Base-by-base conservation (phyloP, 1,140 invertebrate species). In the Lepidurus arcticus region DNA sequence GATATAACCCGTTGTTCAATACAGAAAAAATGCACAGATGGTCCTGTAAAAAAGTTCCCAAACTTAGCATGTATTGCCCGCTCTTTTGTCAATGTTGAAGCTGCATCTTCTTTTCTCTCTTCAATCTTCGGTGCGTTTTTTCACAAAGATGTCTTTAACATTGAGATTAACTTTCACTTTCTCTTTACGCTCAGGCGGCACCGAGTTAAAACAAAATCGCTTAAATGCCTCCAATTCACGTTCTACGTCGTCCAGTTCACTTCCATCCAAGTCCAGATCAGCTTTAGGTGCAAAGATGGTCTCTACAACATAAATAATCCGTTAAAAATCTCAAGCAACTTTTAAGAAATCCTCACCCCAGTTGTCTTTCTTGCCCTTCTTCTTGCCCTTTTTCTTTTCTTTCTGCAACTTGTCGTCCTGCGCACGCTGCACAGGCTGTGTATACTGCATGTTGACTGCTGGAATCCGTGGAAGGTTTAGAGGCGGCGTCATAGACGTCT, bases 221-320 rank as follows among this genome's bases (percentile, higher is more conserved):
- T 93, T 93, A 84, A 93, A 93, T 65, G 90, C 91, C 84, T 93
- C 92, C 80, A 93, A 83, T 84, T 93, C 91, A 65, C 90, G 85
- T 81, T 93, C 92, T 73, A 88, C 89, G 80, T 92, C 91, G 85
- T 92, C 92, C 84, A 92, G 87, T 81, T 92, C 91, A 21, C 89
- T 90, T 83, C 91, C 89, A 84, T 92, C 91, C 79, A 91, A 85
- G 85, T 91, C 90, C 84, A 91, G 89, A 84, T 92, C 90, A 21
- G 75, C 65, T 86, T 90, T 91, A 75, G 92, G 91, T 81, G 89
- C 88, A 86, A 93, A 93, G 82, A 92, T 90, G 83, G 89, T 92
- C 85, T 92, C 91, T 91, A 86, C 80, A 90, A 88, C 77, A 45
- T 53, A 24, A 73, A 86, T 85, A 82, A 86, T 81, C 21, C 13